Conservation (phyloP, 1,140 invertebrate species). For the Rhyacophila brunnea region DNA sequence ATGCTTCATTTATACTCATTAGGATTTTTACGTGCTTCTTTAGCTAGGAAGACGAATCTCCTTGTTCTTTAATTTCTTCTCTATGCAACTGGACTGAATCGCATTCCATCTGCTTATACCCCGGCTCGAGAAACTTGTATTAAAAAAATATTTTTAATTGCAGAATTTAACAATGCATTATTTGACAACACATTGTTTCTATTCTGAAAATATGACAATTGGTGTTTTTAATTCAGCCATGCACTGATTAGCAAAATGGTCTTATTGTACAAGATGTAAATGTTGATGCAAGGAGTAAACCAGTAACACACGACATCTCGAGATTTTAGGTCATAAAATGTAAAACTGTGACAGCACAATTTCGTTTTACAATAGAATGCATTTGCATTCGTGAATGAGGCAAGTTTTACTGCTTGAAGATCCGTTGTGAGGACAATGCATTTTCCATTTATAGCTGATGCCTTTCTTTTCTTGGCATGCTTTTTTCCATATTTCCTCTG, state of each 20-base stretch:
- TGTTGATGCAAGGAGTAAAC: background rate
- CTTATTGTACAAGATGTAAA: background rate
- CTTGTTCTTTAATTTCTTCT: too few species aligned
- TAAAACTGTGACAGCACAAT: background rate
- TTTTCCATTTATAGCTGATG: background rate
- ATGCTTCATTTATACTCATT: too few species aligned
- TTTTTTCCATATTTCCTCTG: background rate
- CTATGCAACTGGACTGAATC: background rate
- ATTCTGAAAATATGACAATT: too few species aligned
- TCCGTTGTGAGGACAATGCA: background rate
- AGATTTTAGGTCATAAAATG: background rate
- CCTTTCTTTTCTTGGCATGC: background rate
- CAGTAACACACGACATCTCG: background rate
- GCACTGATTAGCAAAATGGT: background rate
- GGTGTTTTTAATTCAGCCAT: too few species aligned
- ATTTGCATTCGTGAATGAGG: background rate
- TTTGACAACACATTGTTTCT: too few species aligned
- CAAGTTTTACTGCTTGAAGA: background rate
- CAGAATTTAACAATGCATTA: too few species aligned
- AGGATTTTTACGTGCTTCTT: too few species aligned
- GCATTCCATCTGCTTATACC: background rate
- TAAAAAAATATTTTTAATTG: background rate
- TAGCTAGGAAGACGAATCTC: too few species aligned
- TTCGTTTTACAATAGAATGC: background rate
- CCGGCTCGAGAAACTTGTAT: background rate